phyloP scores from a whole-genome alignment of 2,888 invertebrate genomes.

The Cosmia trapezina region DNA sequence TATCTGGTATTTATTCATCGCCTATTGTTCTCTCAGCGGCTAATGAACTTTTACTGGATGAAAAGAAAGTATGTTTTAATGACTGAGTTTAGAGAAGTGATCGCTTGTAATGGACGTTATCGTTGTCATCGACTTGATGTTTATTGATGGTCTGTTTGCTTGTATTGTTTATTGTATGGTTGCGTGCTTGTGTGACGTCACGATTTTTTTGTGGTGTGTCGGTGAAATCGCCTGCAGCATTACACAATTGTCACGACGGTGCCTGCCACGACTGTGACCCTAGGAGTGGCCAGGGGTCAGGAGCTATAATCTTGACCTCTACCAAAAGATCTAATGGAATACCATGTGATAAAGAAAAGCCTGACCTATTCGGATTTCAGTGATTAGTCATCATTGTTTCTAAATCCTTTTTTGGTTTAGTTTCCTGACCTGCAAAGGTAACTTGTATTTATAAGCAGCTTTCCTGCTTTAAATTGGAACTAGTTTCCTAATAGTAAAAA shows the following conservation, averaged over 20 bases:
- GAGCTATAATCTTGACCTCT: slow-evolving; percentile 26
- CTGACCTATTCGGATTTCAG: background rate
- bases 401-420: background rate
- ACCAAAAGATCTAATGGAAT: slow-evolving; percentile 1
- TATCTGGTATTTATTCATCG: slow-evolving; percentile 69
- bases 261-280: slow-evolving; percentile 24
- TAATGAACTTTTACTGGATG: slow-evolving; percentile 83
- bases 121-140: slow-evolving; percentile 68
- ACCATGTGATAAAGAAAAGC: slow-evolving; percentile 3
- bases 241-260: slow-evolving; percentile 35
- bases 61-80: slow-evolving; percentile 80
- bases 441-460: background rate
- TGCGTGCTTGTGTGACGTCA: slow-evolving; percentile 34
- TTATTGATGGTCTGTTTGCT: slow-evolving; percentile 67
- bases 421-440: background rate
- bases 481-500: background rate
- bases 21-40: slow-evolving; percentile 80
- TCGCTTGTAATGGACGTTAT: slow-evolving; percentile 76
- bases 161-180: slow-evolving; percentile 51
- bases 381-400: background rate
- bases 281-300: slow-evolving; percentile 7
- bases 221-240: slow-evolving; percentile 52
- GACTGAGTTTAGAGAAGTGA: slow-evolving; percentile 77
- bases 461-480: background rate
- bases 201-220: slow-evolving; percentile 46